phyloP scores from a whole-genome alignment of 2,113 vertebrate genomes.

The Alectura lathami region DNA sequence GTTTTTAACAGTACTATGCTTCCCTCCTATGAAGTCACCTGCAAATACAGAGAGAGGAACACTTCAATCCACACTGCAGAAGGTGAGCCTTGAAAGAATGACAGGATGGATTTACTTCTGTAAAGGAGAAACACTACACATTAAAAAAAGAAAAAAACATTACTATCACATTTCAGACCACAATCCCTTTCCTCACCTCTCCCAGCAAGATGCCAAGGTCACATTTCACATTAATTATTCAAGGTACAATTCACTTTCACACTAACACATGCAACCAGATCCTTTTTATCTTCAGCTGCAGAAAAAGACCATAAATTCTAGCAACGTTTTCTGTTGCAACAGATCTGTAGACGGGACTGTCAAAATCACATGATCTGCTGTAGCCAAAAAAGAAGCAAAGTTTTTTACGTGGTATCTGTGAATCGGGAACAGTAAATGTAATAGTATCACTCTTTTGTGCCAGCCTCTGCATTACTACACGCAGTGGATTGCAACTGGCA shows the following conservation, averaged over 20 bases:
- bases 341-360: neutral
- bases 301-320: neutral
- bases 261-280: neutral
- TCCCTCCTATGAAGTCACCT: neutral
- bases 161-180: constrained; percentile 22
- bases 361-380: neutral
- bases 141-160: neutral
- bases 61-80: neutral
- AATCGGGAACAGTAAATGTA: neutral
- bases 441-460: neutral
- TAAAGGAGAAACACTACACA: neutral
- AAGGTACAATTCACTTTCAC: constrained; percentile 28
- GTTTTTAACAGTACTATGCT: neutral
- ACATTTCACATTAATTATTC: constrained; percentile 47
- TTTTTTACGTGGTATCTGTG: neutral
- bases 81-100: neutral
- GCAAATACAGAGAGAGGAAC: neutral
- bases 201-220: neutral
- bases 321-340: neutral
- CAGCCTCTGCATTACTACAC: neutral
- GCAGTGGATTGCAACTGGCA: neutral
- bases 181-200: neutral
- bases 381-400: neutral
- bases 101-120: neutral
- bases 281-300: neutral